These are phyloP conservation scores for Tetragnatha montana DNA, from an alignment of 2,888 invertebrate genomes.

Conservation along the genomic window DNA sequence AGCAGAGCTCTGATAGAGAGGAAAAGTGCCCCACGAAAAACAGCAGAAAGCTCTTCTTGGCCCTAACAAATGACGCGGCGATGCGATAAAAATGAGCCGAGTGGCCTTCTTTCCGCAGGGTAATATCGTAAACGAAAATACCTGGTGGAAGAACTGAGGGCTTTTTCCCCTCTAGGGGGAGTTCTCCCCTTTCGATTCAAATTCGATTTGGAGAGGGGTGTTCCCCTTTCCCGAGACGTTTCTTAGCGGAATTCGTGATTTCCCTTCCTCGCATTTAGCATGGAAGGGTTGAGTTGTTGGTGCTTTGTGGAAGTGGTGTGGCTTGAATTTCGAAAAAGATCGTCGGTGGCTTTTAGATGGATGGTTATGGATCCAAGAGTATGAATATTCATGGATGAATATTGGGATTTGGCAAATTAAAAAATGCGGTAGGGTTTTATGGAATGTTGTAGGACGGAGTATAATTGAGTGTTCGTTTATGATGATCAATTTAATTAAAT, in stretches of 20 bases:
- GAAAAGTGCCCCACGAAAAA: background rate
- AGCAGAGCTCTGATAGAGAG: background rate
- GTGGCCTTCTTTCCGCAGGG: background rate
- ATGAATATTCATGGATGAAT: too few species aligned
- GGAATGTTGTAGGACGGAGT: too few species aligned
- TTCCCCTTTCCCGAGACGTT: background rate
- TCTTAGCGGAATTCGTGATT: background rate
- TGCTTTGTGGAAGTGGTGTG: background rate
- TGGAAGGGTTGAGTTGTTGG: background rate
- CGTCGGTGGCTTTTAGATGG: too few species aligned
- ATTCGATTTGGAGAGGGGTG: background rate
- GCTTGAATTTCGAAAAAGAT: background rate
- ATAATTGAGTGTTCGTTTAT: too few species aligned
- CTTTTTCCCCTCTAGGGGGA: background rate
- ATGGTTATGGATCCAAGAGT: too few species aligned
- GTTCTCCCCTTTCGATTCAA: conserved; percentile 1
- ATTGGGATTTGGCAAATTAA: too few species aligned
- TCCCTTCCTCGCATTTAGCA: background rate
- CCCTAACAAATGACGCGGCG: conserved; percentile 23
- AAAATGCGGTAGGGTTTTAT: too few species aligned
- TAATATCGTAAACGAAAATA: conserved; percentile 18
- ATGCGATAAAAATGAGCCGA: conserved; percentile 38
- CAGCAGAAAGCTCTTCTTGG: conserved; percentile 12
- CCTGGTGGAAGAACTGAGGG: background rate
- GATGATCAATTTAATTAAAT: too few species aligned